Base-by-base conservation (phyloP, 2,888 invertebrate species). In the Labia minor region DNA sequence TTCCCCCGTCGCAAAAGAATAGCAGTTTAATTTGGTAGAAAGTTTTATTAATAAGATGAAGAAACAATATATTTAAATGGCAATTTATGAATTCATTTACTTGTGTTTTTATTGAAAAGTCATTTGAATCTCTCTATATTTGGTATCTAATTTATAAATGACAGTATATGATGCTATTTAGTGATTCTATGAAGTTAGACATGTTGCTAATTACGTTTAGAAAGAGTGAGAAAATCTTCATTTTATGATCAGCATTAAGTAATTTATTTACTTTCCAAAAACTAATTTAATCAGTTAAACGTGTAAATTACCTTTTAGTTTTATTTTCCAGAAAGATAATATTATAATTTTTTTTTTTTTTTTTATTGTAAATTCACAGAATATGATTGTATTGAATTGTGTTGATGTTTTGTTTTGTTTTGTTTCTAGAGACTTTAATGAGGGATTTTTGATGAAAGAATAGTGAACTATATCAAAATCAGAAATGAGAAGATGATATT, bases 201-300 rank as follows among this genome's bases (percentile, higher is more conserved):
- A 49, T 49, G 49, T 16, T 10, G 49, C 49, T 14, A 49, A n/a
- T 49, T 49, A 49, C 49, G 3, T 49, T 49, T 3, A 49, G 49
- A 49, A 16, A 3, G n/a, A 14, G 49, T 2, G 49, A 49, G n/a
- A 49, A 49, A 49, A 49, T 49, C 49, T 49, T 14, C 6, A 8
- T 49, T 49, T 49, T 49, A 49, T 49, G 49, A 49, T 49, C 49
- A 16, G 49, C 14, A 49, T 49, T 49, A 49, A 49, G 49, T 10
- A 49, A 49, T 49, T 49, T 49, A 14, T 49, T 49, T 49, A 49
- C 49, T 49, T 49, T 49, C 49, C 49, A 49, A 49, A 49, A 49
- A 49, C n/a, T 49, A 49, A 49, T 49, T 49, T 49, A 49, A 49
- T 49, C 3, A 49, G 49, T n/a, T n/a, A n/a, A 16, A 49, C 14